phyloP scores from a whole-genome alignment of 2,797 vertebrate species.

The Pogoniulus pusillus region DNA sequence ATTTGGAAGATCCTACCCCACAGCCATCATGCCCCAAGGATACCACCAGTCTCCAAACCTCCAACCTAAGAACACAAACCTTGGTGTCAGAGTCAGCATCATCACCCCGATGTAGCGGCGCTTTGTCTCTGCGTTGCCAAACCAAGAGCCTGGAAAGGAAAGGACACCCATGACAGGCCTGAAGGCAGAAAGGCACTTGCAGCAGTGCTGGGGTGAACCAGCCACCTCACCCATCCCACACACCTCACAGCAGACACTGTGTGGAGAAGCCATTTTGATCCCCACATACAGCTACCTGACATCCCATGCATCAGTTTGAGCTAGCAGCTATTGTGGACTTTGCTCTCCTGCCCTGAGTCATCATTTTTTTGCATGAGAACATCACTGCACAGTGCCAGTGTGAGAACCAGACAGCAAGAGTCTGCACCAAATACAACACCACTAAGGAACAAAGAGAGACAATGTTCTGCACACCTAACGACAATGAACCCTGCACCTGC shows the following conservation, averaged over 20 bases:
- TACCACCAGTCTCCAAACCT: neutral
- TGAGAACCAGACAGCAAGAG: neutral
- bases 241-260: fast-evolving
- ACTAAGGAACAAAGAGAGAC: neutral
- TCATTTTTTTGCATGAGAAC: neutral
- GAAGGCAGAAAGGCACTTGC: fast-evolving
- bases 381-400: neutral
- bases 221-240: neutral
- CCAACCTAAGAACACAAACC: slow-evolving; percentile 73
- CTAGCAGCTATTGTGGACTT: fast-evolving
- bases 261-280: neutral
- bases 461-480: neutral
- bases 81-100: slow-evolving; percentile 93
- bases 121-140: slow-evolving; percentile 75
- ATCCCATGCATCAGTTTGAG: neutral
- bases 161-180: neutral
- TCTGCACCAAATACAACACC: neutral
- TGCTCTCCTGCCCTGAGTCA: neutral
- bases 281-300: neutral
- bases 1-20: neutral
- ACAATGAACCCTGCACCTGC: neutral
- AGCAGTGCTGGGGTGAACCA: neutral
- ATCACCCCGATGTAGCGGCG: slow-evolving; percentile 93
- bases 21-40: neutral
- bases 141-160: slow-evolving; percentile 81